Base-by-base conservation (phyloP, 2,888 invertebrate genomes). In the Cyclophora albipunctata region DNA sequence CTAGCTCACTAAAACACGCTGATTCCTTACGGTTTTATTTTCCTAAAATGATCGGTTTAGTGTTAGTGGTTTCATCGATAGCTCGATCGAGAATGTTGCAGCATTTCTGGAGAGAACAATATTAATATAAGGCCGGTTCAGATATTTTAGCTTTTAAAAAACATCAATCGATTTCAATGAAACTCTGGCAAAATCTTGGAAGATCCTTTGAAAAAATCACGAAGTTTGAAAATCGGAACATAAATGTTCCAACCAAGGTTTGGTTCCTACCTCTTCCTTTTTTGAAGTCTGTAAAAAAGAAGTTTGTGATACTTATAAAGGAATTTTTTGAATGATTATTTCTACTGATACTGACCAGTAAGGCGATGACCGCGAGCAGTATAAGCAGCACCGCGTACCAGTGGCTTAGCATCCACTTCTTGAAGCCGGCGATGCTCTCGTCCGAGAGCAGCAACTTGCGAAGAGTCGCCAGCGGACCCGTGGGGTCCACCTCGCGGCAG, bases 401-500 rank as follows among this genome's bases (percentile, higher is more conserved):
- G 78, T 98, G 95, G 48, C 94, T 92, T 62, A 93, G 90, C 67
- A 97, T 91, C 96, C 96, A 97, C 69, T 92, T 92, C 75, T 94
- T 94, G 80, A 97, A 95, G 57, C 95, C 94, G 42, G 96, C 96
- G 55, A 97, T 93, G 71, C 96, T 96, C 79, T 97, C 96, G 76
- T 96, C 96, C 0, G 96, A 96, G 47, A 97, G 89, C 47, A 97
- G 85, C 46, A 97, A 90, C 77, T 96, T 95, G 48, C 96, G 91
- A 48, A 97, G 89, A 34, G 97, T 97, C 7, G 97, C 97, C 69
- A 97, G 84, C 7, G 97, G 97, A 5, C 97, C 97, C 2, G 96
- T 96, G 7, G 97, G 97, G 90, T 97, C 97, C 54, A 97, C 96
- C 86, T 97, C 97, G 64, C 97, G 91, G 77, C 97, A 97, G 71